Percentiles rank a stretch among this genome's conserved stretches.
These are phyloP conservation scores for Thyatira batis DNA, from an alignment of 2,888 invertebrate genomes.

Conservation along the genomic window DNA sequence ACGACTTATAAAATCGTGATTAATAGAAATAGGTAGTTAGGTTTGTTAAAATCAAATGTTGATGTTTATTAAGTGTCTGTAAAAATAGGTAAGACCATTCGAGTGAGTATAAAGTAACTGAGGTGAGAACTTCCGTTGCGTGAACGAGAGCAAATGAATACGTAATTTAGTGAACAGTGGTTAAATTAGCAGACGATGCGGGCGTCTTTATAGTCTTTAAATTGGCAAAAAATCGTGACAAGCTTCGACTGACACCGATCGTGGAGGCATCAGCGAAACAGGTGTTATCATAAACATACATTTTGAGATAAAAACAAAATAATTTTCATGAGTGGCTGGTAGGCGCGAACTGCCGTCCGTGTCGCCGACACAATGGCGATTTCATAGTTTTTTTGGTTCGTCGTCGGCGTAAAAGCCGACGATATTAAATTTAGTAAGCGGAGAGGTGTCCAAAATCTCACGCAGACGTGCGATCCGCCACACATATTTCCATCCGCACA, in stretches of 20 bases:
- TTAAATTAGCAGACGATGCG: constrained; percentile 80
- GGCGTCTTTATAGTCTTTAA: constrained; percentile 80
- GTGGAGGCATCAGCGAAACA: constrained; percentile 80
- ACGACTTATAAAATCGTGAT: constrained; percentile 15
- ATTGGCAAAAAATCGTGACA: constrained; percentile 81
- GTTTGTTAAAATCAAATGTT: not conserved
- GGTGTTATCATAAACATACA: constrained; percentile 83
- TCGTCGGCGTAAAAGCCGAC: constrained; percentile 75
- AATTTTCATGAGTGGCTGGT: constrained; percentile 80
- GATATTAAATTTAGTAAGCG: constrained; percentile 83
- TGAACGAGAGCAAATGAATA: constrained; percentile 63
- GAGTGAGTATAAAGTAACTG: not conserved
- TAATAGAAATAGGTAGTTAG: not conserved
- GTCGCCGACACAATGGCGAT: constrained; percentile 81
- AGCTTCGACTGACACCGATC: constrained; percentile 78
- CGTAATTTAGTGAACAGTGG: constrained; percentile 78
- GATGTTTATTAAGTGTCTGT: not conserved
- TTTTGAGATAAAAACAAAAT: constrained; percentile 82
- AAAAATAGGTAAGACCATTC: not conserved
- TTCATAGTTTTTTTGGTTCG: constrained; percentile 73
- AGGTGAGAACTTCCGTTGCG: constrained; percentile 32
- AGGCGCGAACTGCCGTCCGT: constrained; percentile 80
- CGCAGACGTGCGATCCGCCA: constrained; percentile 83
- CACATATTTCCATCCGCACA: constrained; percentile 82
- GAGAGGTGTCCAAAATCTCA: constrained; percentile 83